Base-by-base conservation (phyloP, 2,888 invertebrate genomes). In the Pseudanteris insignis region DNA sequence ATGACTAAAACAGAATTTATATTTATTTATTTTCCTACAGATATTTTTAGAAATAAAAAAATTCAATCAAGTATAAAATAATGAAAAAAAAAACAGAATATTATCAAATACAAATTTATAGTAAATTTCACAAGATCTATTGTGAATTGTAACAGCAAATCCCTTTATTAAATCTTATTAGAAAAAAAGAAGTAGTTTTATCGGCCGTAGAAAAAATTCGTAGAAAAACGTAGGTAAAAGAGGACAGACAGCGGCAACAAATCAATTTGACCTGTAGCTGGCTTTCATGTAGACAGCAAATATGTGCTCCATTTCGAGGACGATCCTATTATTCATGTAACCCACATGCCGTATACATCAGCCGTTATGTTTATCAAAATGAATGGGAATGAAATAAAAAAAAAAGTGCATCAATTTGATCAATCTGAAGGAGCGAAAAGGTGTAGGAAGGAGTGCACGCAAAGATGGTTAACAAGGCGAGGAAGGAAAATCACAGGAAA, bases 321-420 rank as follows among this genome's bases (percentile, higher is more conserved):
- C n/a, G n/a, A 48, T 47, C 47, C 47, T 55, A 55, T 55, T 41
- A 55, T 30, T 55, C 47, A 48, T 48, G 29, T 25, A 55, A 47
- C 47, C 48, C 48, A 47, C 47, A 41, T 34, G 14, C 18, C 34
- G 13, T 29, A 41, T 41, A 36, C 40, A 44, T 47, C 34, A 28
- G 28, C 15, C 15, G 21, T 29, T 26, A 15, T 47, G 47, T 55
- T 47, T 40, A 55, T 55, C 55, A 55, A 40, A 40, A 34, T 47
- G 21, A 41, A 41, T 41, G 36, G 38, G 14, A 43, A 43, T 34
- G 34, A 48, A 57, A 48, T 37, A 37, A 57, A n/a, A n/a, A n/a
- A n/a, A n/a, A 43, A 37, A 57, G 32, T n/a, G 21, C 44, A 57
- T 50, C 37, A 48, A 37, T 48, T 57, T 47, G 40, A 14, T 55